Evolutionary conservation across 1,140 invertebrate genomes (phyloP).

Genomic region (Tribolium madens): DNA sequence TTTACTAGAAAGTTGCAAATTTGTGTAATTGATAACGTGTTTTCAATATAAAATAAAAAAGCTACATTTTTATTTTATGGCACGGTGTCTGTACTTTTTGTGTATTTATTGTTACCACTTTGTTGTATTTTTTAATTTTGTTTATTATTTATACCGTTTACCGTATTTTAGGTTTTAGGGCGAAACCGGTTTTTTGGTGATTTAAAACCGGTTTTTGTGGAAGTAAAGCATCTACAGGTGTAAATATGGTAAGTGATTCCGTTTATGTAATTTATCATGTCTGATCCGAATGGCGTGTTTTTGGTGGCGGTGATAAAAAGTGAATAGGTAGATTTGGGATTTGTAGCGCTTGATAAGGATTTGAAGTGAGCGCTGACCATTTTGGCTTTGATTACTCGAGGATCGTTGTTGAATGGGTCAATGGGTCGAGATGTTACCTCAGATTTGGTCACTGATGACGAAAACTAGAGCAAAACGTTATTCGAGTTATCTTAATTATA

Average conservation of each 20-base stretch:
- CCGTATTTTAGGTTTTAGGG: too few species aligned
- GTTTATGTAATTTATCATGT: background rate
- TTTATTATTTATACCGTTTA: too few species aligned
- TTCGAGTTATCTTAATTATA: conserved; percentile 38
- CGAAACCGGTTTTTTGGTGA: background rate
- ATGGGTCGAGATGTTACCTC: conserved; percentile 11
- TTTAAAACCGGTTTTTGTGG: background rate
- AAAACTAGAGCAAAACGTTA: conserved; percentile 27
- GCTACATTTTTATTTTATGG: too few species aligned
- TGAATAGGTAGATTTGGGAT: background rate
- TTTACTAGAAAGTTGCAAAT: too few species aligned
- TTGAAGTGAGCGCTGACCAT: background rate
- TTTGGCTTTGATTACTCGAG: background rate
- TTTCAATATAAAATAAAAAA: too few species aligned
- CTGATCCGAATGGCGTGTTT: background rate
- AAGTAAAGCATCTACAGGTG: background rate
- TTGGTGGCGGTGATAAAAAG: background rate
- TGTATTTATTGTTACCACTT: too few species aligned
- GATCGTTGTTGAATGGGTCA: conserved; percentile 12
- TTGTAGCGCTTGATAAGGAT: background rate
- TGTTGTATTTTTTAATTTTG: too few species aligned
- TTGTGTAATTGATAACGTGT: too few species aligned
- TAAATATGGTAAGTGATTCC: background rate
- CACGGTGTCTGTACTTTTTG: too few species aligned
- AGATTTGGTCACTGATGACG: conserved; percentile 10